Percentiles rank a stretch among this genome's conserved stretches.
Evolutionary conservation across 2,888 invertebrate genomes (phyloP).

Genomic region (Craniophora ligustri): DNA sequence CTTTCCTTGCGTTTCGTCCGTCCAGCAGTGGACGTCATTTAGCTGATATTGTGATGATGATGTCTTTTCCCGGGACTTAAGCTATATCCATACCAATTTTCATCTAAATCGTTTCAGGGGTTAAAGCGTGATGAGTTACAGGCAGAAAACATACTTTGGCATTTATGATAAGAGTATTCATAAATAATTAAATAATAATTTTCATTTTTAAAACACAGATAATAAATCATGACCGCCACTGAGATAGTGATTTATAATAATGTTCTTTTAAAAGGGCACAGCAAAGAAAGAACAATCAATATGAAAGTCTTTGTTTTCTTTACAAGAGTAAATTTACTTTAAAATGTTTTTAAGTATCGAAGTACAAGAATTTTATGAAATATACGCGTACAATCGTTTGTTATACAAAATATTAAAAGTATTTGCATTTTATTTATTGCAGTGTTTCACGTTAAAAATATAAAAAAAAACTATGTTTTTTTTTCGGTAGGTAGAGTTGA

Average conservation of each 20-base stretch:
- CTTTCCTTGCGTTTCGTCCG: no score
- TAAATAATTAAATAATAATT: no score
- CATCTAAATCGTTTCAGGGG: no score
- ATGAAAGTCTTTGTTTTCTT: neutral
- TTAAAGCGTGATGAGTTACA: no score
- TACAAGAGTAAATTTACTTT: neutral
- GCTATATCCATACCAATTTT: no score
- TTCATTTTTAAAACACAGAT: no score
- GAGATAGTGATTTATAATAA: neutral
- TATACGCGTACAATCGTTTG: neutral
- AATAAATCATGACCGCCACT: no score
- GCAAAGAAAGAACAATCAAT: neutral
- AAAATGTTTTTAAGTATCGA: neutral
- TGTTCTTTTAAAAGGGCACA: neutral
- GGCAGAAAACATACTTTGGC: no score
- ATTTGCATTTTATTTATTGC: neutral
- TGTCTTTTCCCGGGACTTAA: no score
- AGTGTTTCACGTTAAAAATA: neutral
- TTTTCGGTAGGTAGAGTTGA: neutral
- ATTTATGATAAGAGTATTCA: no score
- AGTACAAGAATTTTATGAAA: neutral
- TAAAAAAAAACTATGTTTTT: neutral
- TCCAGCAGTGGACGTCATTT: no score
- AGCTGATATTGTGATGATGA: no score
- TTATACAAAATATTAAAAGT: neutral